These are phyloP conservation scores for Thalassoma bifasciatum DNA, from an alignment of 2,113 vertebrate genomes.

Conservation along the genomic window DNA sequence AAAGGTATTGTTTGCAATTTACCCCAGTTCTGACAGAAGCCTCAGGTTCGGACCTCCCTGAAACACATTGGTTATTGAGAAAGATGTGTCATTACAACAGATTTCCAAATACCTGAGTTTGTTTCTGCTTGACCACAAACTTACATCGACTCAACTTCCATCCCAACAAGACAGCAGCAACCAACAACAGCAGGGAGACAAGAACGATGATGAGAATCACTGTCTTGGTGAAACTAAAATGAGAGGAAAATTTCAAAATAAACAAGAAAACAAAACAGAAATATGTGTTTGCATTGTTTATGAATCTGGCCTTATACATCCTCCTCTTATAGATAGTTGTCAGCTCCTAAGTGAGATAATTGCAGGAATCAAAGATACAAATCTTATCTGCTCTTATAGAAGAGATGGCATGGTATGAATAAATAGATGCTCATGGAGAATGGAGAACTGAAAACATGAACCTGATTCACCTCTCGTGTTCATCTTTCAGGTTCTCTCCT, in stretches of 20 bases:
- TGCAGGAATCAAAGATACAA: background rate
- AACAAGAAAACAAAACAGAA: too few relatives aligned
- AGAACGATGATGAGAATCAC: background rate
- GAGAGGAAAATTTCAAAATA: background rate
- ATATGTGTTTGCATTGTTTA: too few relatives aligned
- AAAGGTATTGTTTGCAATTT: background rate
- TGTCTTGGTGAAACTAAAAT: background rate
- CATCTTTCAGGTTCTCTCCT: background rate
- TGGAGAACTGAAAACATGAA: background rate
- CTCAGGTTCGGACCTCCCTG: constrained; percentile 9
- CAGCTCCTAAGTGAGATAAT: too few relatives aligned
- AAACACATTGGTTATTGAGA: background rate
- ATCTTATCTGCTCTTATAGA: too few relatives aligned
- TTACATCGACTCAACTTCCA: constrained; percentile 16
- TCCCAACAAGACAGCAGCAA: constrained; percentile 1
- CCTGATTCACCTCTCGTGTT: background rate
- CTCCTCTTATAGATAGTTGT: too few relatives aligned
- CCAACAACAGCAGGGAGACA: background rate
- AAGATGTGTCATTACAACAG: background rate
- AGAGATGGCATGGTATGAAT: background rate
- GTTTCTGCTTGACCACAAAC: background rate
- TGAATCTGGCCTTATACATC: too few relatives aligned
- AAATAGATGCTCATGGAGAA: background rate
- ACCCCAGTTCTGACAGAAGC: background rate
- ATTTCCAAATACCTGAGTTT: background rate